These are phyloP conservation scores for Agonopterix subpropinquella DNA, from an alignment of 2,888 invertebrate genomes.

Conservation along the genomic window DNA sequence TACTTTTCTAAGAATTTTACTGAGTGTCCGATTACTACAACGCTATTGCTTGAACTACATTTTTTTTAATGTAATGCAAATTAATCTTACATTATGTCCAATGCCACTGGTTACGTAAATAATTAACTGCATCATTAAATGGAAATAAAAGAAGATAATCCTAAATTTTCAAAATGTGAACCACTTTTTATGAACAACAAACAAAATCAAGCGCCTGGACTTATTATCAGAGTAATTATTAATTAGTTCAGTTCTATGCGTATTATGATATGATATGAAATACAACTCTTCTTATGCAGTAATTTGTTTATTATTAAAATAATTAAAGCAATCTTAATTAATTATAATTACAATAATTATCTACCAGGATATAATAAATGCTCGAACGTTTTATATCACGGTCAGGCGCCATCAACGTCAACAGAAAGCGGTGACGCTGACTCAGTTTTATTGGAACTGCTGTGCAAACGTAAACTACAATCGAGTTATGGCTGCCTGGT, in stretches of 20 bases:
- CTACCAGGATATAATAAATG: conserved; percentile 38
- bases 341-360: conserved; percentile 23
- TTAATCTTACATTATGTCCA: too few species aligned
- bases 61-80: too few species aligned
- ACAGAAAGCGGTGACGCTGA: conserved; percentile 31
- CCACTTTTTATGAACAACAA: too few species aligned
- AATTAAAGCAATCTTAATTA: neutral
- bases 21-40: conserved; percentile 6
- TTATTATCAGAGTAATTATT: too few species aligned
- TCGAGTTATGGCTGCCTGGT: conserved; percentile 40
- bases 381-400: conserved; percentile 1
- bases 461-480: conserved; percentile 13
- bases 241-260: too few species aligned
- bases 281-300: too few species aligned
- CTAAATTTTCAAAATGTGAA: too few species aligned
- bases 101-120: too few species aligned
- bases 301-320: neutral
- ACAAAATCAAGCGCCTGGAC: too few species aligned
- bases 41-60: neutral
- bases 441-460: conserved; percentile 39
- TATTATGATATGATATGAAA: too few species aligned
- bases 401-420: conserved; percentile 40
- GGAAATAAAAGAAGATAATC: too few species aligned
- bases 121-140: too few species aligned
- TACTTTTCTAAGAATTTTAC: conserved; percentile 28